Evolutionary conservation across 2,113 vertebrate species (phyloP).

Genomic region (Furnarius figulus): DNA sequence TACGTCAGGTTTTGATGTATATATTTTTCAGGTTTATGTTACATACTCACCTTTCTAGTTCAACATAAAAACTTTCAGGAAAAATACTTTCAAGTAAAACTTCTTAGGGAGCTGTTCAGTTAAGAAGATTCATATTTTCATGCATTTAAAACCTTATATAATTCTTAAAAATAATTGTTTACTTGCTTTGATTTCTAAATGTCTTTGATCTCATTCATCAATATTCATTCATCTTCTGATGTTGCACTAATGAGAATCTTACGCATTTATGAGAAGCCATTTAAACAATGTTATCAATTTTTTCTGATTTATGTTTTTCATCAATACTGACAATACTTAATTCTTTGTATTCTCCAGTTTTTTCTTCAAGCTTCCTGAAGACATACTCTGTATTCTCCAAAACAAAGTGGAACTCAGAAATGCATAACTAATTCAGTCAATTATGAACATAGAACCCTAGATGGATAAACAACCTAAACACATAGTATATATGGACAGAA

Average conservation of each 20-base stretch:
- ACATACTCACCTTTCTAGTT: neutral
- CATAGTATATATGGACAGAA: neutral
- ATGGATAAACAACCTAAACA: neutral
- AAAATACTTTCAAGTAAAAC: conserved; percentile 26
- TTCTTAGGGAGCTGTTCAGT: neutral
- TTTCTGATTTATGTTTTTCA: conserved; percentile 42
- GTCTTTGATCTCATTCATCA: conserved; percentile 82
- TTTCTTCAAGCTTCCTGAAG: conserved; percentile 1
- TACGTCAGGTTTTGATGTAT: neutral
- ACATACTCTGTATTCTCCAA: neutral
- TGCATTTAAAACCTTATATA: conserved; percentile 65
- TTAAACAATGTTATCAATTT: conserved; percentile 68
- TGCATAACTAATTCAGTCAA: neutral
- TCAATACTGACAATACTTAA: neutral
- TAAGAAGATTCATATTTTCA: neutral
- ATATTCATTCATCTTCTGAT: conserved; percentile 80
- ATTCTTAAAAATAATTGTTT: conserved; percentile 74
- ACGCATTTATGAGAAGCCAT: conserved; percentile 63
- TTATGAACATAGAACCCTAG: neutral
- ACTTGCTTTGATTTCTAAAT: conserved; percentile 75
- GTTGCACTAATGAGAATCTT: conserved; percentile 77
- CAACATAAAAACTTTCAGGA: neutral
- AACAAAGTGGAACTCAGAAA: conserved; percentile 11
- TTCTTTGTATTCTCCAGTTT: neutral
- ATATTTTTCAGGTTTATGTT: neutral